Percentiles rank a stretch among this genome's conserved stretches.
Conservation (phyloP, 2,797 vertebrate species). For the Danio jaintianensis region DNA sequence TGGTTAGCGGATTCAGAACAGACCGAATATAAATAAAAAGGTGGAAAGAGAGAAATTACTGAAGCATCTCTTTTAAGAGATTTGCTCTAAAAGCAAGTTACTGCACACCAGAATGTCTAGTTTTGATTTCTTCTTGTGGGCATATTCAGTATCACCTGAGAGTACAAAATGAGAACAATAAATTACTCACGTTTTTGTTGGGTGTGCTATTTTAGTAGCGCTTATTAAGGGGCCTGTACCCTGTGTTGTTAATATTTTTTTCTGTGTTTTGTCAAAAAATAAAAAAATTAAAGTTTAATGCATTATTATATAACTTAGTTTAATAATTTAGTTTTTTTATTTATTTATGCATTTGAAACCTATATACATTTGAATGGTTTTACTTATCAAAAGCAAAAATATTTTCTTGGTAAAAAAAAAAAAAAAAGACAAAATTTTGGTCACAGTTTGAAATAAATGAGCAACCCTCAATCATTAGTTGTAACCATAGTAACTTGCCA, state of each 20-base stretch:
- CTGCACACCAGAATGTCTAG: background rate
- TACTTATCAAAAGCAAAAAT: too few species aligned
- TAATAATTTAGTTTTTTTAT: too few species aligned
- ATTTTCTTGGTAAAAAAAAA: too few species aligned
- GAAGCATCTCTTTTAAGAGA: slow-evolving; percentile 8
- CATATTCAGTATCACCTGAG: background rate
- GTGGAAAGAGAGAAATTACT: background rate
- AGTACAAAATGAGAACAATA: slow-evolving; percentile 12
- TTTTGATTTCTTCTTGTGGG: background rate
- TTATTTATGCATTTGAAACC: too few species aligned
- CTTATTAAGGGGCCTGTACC: background rate
- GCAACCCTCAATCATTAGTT: too few species aligned
- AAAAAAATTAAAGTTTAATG: too few species aligned
- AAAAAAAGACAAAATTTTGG: too few species aligned
- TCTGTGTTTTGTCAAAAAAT: background rate
- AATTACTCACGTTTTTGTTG: background rate
- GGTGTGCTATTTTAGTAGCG: background rate
- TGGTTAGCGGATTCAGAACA: background rate
- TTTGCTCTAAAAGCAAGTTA: background rate
- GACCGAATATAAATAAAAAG: background rate
- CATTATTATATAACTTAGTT: too few species aligned
- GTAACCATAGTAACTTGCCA: too few species aligned
- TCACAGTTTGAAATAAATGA: too few species aligned
- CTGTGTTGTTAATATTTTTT: background rate
- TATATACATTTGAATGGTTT: too few species aligned